These are phyloP conservation scores for Hippopotamus amphibius DNA, from an alignment of 2,113 vertebrate genomes.

Conservation along the genomic window DNA sequence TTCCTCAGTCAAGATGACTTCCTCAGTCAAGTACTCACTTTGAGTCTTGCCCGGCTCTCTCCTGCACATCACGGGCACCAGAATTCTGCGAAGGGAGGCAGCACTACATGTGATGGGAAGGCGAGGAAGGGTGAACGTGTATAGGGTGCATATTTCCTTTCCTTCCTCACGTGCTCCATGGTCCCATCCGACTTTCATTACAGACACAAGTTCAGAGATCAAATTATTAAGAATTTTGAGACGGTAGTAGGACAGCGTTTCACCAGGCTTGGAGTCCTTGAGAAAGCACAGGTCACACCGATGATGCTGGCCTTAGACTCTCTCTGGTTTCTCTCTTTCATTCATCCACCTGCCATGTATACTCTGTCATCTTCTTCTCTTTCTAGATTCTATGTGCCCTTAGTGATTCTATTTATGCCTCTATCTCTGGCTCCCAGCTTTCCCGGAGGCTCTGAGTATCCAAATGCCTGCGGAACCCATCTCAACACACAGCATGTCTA, in stretches of 20 bases:
- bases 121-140: fast-evolving
- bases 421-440: not conserved
- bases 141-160: not conserved
- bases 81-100: not conserved
- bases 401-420: not conserved
- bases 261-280: not conserved
- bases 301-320: not conserved
- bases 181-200: not conserved
- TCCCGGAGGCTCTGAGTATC: not conserved
- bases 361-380: not conserved
- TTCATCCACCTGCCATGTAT: not conserved
- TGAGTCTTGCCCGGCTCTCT: not conserved
- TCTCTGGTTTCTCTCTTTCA: constrained; percentile 9
- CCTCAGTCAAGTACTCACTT: not conserved
- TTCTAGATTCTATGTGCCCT: not conserved
- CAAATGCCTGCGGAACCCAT: not conserved
- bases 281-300: not conserved
- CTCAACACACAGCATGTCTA: not conserved
- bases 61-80: fast-evolving
- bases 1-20: not conserved
- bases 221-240: not conserved
- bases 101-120: fast-evolving
- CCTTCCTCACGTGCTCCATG: fast-evolving
- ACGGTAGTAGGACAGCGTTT: not conserved
- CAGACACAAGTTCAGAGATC: not conserved